Evolutionary conservation across 2,113 vertebrate genomes (phyloP).

Genomic region (Dryoscopus gambensis): DNA sequence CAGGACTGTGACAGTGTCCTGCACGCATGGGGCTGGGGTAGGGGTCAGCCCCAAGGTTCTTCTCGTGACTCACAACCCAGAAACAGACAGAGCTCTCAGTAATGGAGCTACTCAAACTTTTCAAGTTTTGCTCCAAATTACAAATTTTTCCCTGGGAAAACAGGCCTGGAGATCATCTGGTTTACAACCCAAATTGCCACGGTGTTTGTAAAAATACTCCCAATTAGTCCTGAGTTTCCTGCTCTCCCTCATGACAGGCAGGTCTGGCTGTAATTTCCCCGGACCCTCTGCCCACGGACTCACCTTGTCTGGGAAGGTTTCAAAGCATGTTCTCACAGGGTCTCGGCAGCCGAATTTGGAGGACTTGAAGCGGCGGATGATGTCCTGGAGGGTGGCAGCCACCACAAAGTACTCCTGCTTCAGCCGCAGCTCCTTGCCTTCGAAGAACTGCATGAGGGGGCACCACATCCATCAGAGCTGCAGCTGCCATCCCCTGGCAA

Average conservation of each 20-base stretch:
- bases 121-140: not conserved
- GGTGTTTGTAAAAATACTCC: not conserved
- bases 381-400: constrained; percentile 86
- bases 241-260: not conserved
- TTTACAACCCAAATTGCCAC: not conserved
- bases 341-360: constrained; percentile 87
- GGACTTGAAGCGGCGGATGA: constrained; percentile 86
- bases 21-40: fast-evolving
- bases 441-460: constrained; percentile 76
- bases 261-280: not conserved
- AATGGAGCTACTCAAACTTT: not conserved
- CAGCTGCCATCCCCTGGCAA: not conserved
- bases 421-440: constrained; percentile 87
- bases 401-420: constrained; percentile 91
- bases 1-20: not conserved
- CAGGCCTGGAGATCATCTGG: fast-evolving
- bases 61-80: not conserved
- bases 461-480: not conserved
- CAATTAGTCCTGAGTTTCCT: not conserved
- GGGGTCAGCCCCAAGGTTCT: not conserved
- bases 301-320: constrained; percentile 86
- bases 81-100: not conserved
- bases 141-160: not conserved
- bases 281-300: not conserved
- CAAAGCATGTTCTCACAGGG: constrained; percentile 82